These are phyloP conservation scores for Drosophila nebulosa DNA, from an alignment of 1,140 invertebrate genomes.

Conservation along the genomic window DNA sequence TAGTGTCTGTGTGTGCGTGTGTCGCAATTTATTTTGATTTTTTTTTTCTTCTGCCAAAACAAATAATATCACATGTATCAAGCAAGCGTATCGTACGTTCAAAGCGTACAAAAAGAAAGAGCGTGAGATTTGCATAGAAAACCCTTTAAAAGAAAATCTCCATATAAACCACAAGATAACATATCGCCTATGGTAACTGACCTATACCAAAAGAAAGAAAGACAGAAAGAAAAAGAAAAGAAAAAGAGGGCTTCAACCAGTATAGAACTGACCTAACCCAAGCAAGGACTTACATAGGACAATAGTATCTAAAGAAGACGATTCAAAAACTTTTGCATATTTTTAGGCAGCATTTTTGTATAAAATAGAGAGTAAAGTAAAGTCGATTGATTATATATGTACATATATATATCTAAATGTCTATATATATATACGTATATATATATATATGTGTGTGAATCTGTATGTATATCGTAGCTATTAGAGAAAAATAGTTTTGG, in stretches of 20 bases:
- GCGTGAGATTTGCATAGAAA: conserved; percentile 8
- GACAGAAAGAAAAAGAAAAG: background rate
- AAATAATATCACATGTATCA: conserved; percentile 10
- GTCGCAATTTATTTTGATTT: conserved; percentile 18
- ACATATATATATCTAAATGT: background rate
- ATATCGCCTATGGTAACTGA: conserved; percentile 36
- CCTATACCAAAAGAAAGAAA: conserved; percentile 26
- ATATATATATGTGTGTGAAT: background rate
- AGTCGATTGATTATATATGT: background rate
- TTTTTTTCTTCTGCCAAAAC: conserved; percentile 4
- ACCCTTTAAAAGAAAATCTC: background rate
- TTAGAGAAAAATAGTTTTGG: conserved; percentile 3
- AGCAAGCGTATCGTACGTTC: background rate
- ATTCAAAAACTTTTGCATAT: conserved; percentile 17
- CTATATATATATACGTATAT: background rate
- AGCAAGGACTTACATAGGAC: conserved; percentile 10
- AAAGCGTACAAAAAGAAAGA: too few species aligned
- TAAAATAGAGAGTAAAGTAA: background rate
- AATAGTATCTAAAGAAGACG: conserved; percentile 26
- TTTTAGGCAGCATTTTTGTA: conserved; percentile 16
- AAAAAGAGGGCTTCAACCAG: background rate
- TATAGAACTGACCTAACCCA: conserved; percentile 51
- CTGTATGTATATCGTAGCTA: background rate
- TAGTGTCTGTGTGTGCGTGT: conserved; percentile 23
- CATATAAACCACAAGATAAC: background rate